Conservation (phyloP, 2,113 vertebrate species). For the Calidris pugnax region DNA sequence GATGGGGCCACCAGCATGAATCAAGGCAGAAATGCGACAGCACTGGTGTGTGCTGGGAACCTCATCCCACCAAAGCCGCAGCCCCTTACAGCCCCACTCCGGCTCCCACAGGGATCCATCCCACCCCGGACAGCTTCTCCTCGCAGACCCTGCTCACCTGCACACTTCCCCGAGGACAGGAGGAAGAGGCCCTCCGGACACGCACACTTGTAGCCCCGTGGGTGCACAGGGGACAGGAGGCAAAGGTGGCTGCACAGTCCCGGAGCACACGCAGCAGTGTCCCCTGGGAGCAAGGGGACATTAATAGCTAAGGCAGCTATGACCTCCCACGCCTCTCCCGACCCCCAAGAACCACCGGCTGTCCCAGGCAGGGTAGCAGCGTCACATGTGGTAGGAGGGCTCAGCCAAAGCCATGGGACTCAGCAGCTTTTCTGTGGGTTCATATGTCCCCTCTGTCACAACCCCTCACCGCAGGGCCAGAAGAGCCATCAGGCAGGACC, state of each 20-base stretch:
- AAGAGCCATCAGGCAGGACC: background rate
- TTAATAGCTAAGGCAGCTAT: background rate
- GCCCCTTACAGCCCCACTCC: background rate
- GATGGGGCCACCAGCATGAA: background rate
- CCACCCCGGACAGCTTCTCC: background rate
- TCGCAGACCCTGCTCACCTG: conserved; percentile 74
- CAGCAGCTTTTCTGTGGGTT: background rate
- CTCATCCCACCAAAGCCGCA: background rate
- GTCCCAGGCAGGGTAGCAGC: background rate
- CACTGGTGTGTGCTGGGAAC: background rate
- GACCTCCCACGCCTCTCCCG: accelerated
- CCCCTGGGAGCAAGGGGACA: background rate
- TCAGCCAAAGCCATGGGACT: background rate
- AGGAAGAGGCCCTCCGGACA: conserved; percentile 83
- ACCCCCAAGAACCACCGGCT: background rate
- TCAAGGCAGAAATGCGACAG: background rate
- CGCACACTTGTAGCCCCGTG: conserved; percentile 80
- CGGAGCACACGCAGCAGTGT: conserved; percentile 70
- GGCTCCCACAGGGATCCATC: background rate
- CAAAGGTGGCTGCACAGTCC: conserved; percentile 82
- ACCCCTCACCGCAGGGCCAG: accelerated
- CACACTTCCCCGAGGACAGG: conserved; percentile 78
- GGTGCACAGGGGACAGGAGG: conserved; percentile 79
- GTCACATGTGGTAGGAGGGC: background rate
- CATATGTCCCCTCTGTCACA: no score